Conservation (phyloP, 2,113 vertebrate species). For the Lycaon pictus region DNA sequence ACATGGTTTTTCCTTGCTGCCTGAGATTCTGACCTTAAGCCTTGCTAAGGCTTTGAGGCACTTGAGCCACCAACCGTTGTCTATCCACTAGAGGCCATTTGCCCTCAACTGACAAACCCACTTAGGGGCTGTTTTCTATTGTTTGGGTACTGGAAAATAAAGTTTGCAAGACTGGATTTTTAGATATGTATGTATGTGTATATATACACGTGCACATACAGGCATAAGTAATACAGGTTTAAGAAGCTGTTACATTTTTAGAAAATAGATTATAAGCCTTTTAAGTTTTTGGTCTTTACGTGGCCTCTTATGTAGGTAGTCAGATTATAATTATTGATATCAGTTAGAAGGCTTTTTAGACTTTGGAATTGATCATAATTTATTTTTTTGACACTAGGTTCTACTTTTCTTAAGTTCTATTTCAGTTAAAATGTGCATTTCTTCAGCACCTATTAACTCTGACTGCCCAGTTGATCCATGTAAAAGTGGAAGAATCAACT, state of each 20-base stretch:
- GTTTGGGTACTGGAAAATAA: background rate
- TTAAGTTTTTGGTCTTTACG: slow-evolving; percentile 13
- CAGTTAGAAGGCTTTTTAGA: slow-evolving; percentile 8
- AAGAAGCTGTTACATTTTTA: slow-evolving; percentile 27
- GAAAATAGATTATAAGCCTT: slow-evolving; percentile 17
- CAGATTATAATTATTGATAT: background rate
- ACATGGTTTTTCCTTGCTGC: background rate
- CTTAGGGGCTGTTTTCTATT: background rate
- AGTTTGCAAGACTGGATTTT: slow-evolving; percentile 38
- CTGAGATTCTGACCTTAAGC: background rate
- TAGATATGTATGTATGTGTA: background rate
- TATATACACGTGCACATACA: fast-evolving
- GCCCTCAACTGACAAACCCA: background rate
- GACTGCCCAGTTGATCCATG: background rate
- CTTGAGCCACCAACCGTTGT: background rate
- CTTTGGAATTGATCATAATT: slow-evolving; percentile 7
- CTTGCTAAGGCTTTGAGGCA: background rate
- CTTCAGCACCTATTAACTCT: slow-evolving; percentile 3
- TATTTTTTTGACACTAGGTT: background rate
- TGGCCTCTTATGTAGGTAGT: background rate
- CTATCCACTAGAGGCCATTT: background rate
- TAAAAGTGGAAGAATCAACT: slow-evolving; percentile 12
- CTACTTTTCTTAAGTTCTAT: background rate
- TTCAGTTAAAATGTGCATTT: slow-evolving; percentile 38
- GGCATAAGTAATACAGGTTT: background rate